Evolutionary conservation across 2,888 invertebrate species (phyloP).

Genomic region (Ditula angustiorana): DNA sequence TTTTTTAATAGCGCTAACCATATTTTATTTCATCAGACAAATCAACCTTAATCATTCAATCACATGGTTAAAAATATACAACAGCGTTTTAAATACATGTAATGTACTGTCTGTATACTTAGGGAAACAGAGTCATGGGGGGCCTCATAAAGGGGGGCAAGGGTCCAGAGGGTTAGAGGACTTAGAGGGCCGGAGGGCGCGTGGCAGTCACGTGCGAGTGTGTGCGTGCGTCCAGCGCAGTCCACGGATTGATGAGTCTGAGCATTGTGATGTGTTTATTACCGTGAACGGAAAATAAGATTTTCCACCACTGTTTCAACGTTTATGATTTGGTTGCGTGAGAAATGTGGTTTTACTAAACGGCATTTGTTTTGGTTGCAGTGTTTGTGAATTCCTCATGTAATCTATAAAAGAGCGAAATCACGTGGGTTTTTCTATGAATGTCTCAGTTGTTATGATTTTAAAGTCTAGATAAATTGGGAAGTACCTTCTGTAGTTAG

Average conservation of each 20-base stretch:
- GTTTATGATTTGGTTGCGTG: slow-evolving; percentile 21
- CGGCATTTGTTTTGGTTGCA: not conserved
- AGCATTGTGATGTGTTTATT: slow-evolving; percentile 65
- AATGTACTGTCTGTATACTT: not conserved
- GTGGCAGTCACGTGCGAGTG: slow-evolving; percentile 59
- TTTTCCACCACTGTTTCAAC: slow-evolving; percentile 41
- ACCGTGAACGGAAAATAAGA: slow-evolving; percentile 47
- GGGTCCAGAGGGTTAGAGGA: slow-evolving; percentile 1
- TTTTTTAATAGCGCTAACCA: too few relatives aligned
- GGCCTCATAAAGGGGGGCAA: slow-evolving; percentile 44
- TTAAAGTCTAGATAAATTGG: too few relatives aligned
- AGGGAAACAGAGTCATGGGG: not conserved
- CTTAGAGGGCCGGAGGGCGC: slow-evolving; percentile 32
- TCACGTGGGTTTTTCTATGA: too few relatives aligned
- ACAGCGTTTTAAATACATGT: not conserved
- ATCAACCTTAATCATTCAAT: not conserved
- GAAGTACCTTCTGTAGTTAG: too few relatives aligned
- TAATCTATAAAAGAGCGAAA: too few relatives aligned
- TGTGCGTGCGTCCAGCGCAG: slow-evolving; percentile 54
- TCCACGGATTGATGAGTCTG: slow-evolving; percentile 49
- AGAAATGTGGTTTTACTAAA: slow-evolving; percentile 21
- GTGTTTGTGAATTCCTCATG: too few relatives aligned
- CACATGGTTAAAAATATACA: not conserved
- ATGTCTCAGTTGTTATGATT: too few relatives aligned
- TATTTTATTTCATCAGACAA: not conserved